Base-by-base conservation (phyloP, 1,140 invertebrate genomes). In the Drosophila kurseongensis region DNA sequence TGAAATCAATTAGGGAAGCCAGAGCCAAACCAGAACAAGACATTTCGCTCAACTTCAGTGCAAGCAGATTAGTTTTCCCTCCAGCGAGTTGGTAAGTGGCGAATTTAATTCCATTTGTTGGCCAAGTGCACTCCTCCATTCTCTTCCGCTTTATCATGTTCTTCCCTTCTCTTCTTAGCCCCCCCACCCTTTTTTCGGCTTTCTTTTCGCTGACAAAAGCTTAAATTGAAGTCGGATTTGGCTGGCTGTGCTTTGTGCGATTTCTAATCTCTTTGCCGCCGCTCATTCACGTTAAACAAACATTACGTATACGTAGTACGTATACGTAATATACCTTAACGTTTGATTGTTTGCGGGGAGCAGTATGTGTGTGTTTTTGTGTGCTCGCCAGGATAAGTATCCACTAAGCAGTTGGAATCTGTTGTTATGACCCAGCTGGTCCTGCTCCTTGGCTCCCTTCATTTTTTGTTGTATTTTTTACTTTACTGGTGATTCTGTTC, bases 361-460 rank as follows among this genome's bases (percentile, higher is more conserved):
- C 48, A 29, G 47, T n/a, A 16, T 44, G 2, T 36, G 9, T 41
- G 13, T 48, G 23, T 23, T 42, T 55, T 16, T 8, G 47, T 27
- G 35, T n/a, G 35, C 12, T n/a, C 8, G n/a, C 18, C 58, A 42
- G 78, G 83, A 88, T 86, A 86, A 86, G 83, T 79, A 86, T 86
- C 83, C 67, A 79, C 83, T 88, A 88, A 86, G 83, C 83, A 86
- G 83, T 86, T 79, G 83, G 67, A 83, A 86, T 88, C 83, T 88
- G 79, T 74, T 84, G 76, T 67, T 83, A 79, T 83, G 62, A 83
- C 75, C 73, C 65, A 27, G 29, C 45, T 67, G 61, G n/a, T 60
- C 47, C 60, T 41, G 42, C 45, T 35, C 32, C 58, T 59, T 41
- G 42, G 41, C 57, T 62, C 18, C 48, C 14, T 32, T 45, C 38